Conservation (phyloP, 2,113 vertebrate genomes). For the Heterocephalus glaber region DNA sequence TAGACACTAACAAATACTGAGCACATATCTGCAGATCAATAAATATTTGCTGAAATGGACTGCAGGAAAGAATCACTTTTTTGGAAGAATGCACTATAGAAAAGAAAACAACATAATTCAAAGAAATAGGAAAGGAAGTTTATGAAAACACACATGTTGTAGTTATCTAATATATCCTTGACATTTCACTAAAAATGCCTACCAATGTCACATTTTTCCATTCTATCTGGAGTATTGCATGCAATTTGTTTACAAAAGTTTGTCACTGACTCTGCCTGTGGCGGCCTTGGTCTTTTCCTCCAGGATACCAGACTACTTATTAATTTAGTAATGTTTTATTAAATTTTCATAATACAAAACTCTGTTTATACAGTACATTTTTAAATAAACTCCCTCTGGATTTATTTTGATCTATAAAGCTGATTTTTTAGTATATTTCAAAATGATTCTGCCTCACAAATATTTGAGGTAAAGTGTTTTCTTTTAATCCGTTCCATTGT, state of each 20-base stretch:
- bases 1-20: neutral
- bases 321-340: conserved; percentile 5
- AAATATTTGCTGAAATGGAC: neutral
- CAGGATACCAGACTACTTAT: neutral
- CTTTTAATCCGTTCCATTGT: neutral
- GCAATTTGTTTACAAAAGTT: neutral
- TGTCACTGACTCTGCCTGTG: neutral
- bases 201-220: neutral
- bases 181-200: neutral
- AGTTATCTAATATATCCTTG: neutral
- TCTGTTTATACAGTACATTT: conserved; percentile 18
- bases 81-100: neutral
- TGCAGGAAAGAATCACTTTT: neutral
- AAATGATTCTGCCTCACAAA: neutral
- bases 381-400: neutral
- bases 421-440: neutral
- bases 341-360: neutral
- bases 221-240: neutral
- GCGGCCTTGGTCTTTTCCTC: neutral
- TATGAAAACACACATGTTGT: neutral
- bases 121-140: neutral
- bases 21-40: neutral
- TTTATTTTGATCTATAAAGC: neutral
- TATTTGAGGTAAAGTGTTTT: neutral
- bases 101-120: neutral